Base-by-base conservation (phyloP, 2,888 invertebrate genomes). In the Sinotaia quadrata region DNA sequence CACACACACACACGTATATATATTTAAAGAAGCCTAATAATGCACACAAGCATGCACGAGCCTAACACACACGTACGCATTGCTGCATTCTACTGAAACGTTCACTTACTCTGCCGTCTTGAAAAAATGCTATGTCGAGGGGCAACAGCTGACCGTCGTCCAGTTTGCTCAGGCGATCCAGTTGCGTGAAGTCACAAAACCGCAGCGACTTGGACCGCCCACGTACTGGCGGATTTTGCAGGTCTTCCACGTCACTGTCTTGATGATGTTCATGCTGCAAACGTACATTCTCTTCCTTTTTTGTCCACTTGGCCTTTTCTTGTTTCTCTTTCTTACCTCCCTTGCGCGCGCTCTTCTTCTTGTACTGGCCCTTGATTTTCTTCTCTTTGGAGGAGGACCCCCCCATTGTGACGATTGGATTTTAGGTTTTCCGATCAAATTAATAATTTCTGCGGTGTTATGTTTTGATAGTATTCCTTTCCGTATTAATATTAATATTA, bases 111-210 rank as follows among this genome's bases (percentile, higher is more conserved):
- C 41, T 59, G 37, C 58, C 52, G 36, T 67, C 54, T 18, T 58
- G 67, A 37, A 59, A 59, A 66, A 79, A 77, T 18, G 81, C 78
- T 57, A 81, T 80, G 24, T 76, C 73, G 8, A 79, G 56, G 2
- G 80, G 78, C 24, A 71, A 60, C 21, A 71, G 61, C 31, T 81
- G 79, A 18, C 73, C 75, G 34, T 77, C 74, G 27, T 76, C 76
- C 29, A 80, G 34, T 37, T 74, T 75, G 31, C 69, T 72, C 52
- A 75, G 73, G 15, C 81, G 68, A 8, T 75, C 74, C 52, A 81
- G 73, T 61, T 76, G 78, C 51, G 75, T 78, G 60, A 81, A 81
- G 66, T 81, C 81, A 67, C 78, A 77, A 68, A 67, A 72, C 8
- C 74, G 37, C 12, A 74, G 63, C 18, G 74, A 74, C 36, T 63